These are phyloP conservation scores for Menidia menidia DNA, from an alignment of 2,797 vertebrate genomes.

Conservation along the genomic window DNA sequence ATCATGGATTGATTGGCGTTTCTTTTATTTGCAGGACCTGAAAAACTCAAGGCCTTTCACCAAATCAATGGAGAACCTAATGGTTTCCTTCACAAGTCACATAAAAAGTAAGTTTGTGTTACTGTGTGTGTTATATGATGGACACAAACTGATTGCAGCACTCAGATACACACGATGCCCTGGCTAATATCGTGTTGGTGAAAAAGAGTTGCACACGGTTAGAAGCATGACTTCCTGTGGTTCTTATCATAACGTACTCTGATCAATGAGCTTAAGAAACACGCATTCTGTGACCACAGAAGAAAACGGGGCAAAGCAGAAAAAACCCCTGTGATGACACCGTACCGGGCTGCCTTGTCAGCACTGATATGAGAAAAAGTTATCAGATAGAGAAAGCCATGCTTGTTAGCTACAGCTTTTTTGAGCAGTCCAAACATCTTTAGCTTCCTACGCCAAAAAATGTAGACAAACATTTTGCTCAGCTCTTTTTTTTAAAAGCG, in stretches of 20 bases:
- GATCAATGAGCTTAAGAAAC: background rate
- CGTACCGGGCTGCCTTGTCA: background rate
- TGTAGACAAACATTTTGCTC: background rate
- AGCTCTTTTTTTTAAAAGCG: background rate
- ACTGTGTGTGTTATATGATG: background rate
- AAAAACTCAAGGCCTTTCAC: conserved; percentile 84
- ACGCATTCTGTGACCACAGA: conserved; percentile 26
- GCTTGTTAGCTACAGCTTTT: background rate
- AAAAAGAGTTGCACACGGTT: background rate
- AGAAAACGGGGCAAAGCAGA: conserved; percentile 12
- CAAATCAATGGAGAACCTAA: conserved; percentile 90
- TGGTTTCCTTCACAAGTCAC: conserved; percentile 85
- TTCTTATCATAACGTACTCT: background rate
- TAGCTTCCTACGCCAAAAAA: too few relatives aligned
- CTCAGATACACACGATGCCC: background rate
- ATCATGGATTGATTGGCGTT: background rate
- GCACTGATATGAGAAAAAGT: background rate
- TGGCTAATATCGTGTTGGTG: background rate
- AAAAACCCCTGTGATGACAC: background rate
- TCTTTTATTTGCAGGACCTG: conserved; percentile 77
- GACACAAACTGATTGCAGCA: too few relatives aligned
- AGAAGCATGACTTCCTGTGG: conserved; percentile 18
- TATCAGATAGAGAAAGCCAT: background rate
- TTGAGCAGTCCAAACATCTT: too few relatives aligned
- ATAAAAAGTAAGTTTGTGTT: conserved; percentile 88